Percentiles rank a stretch among this genome's conserved stretches.
Conservation (phyloP, 30 jellyfish, hydroid and myxozoan species). For the Mastigias papua region DNA sequence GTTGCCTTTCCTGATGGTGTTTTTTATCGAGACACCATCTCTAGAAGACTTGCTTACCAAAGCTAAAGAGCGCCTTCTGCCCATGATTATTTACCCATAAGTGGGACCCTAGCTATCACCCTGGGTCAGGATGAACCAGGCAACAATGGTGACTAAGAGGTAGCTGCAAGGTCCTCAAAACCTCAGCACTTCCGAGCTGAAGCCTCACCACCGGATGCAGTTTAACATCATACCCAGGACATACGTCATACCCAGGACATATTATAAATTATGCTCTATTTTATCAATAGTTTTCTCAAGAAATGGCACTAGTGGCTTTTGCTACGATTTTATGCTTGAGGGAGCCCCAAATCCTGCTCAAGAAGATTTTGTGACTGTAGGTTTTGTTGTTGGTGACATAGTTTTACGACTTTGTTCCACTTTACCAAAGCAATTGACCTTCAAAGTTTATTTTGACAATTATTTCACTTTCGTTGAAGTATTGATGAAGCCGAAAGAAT, state of each 20-base stretch:
- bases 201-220: no score
- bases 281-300: constrained; percentile 54
- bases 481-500: constrained; percentile 38
- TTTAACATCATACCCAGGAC: constrained; percentile 28
- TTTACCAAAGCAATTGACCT: constrained; percentile 45
- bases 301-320: constrained; percentile 45
- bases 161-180: no score
- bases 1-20: no score
- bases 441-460: constrained; percentile 64
- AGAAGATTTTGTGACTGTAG: no score
- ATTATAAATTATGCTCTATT: constrained; percentile 60
- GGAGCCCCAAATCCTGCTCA: constrained; percentile 64
- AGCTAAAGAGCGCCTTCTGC: no score
- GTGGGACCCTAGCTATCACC: no score
- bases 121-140: no score
- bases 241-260: constrained; percentile 61
- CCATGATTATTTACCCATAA: no score
- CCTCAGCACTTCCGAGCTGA: no score
- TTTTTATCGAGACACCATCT: no score
- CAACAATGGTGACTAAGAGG: no score
- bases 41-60: no score
- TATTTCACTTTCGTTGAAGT: constrained; percentile 41
- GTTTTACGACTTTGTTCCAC: constrained; percentile 37
- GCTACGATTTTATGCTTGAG: constrained; percentile 27
- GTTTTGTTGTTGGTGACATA: constrained; percentile 33